Evolutionary conservation across 2,113 vertebrate genomes (phyloP).

Genomic region (Phrynosoma blainvillii): DNA sequence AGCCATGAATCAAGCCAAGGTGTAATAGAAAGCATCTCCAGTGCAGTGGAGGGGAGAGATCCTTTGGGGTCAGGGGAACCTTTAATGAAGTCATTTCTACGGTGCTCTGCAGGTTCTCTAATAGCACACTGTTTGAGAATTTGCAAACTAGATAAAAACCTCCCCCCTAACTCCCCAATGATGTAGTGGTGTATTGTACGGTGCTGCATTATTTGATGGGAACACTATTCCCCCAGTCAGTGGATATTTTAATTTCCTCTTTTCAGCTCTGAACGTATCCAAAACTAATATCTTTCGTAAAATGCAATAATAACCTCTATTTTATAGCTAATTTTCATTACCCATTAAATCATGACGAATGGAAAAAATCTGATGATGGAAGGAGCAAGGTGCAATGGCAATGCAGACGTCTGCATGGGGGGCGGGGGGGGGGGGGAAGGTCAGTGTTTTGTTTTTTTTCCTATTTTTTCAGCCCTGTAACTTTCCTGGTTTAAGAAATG

Average conservation of each 20-base stretch:
- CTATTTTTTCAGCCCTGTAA: not conserved
- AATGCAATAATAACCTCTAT: constrained; percentile 13
- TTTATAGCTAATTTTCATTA: constrained; percentile 15
- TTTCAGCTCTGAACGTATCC: constrained; percentile 16
- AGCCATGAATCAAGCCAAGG: not conserved
- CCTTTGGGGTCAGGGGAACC: not conserved
- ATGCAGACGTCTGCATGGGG: not conserved
- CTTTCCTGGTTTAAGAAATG: not conserved
- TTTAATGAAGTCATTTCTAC: not conserved
- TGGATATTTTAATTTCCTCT: constrained; percentile 41
- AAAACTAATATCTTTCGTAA: constrained; percentile 36
- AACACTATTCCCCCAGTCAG: not conserved
- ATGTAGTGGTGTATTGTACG: not conserved
- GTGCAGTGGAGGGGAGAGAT: not conserved
- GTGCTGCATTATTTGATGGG: not conserved
- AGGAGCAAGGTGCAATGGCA: not conserved
- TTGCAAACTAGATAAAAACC: not conserved
- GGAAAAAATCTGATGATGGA: not conserved
- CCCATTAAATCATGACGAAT: constrained; percentile 32
- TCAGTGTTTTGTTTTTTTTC: not conserved
- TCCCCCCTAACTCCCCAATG: no score
- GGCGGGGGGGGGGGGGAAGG: no score
- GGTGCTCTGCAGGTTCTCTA: not conserved
- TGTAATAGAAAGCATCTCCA: not conserved
- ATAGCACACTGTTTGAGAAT: not conserved